Percentiles rank a stretch among this genome's conserved stretches.
These are phyloP conservation scores for Lagorchestes hirsutus DNA, from an alignment of 2,797 vertebrate genomes.

Conservation along the genomic window DNA sequence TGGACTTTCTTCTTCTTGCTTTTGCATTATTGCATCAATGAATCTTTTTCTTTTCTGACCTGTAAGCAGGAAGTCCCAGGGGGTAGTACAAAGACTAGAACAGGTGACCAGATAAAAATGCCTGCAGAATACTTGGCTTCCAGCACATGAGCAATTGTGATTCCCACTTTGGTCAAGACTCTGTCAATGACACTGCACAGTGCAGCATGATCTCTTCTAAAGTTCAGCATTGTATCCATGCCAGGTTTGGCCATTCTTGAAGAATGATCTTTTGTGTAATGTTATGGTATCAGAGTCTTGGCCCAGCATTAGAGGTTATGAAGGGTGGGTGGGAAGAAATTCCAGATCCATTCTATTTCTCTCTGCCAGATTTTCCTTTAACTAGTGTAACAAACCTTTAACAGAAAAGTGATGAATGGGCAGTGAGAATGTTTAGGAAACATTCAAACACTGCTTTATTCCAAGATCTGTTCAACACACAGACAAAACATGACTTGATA, in stretches of 20 bases:
- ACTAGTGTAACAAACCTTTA: constrained; percentile 58
- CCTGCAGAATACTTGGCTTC: background rate
- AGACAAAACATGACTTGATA: constrained; percentile 39
- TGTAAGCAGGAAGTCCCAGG: constrained; percentile 18
- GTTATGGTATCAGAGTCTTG: constrained; percentile 30
- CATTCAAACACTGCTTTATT: constrained; percentile 52
- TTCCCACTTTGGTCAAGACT: background rate
- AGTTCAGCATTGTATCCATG: constrained; percentile 4
- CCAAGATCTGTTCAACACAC: constrained; percentile 43
- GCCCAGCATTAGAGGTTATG: constrained; percentile 3
- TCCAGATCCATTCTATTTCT: constrained; percentile 43
- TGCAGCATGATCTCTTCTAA: constrained; percentile 32
- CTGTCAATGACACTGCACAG: background rate
- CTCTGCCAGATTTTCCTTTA: constrained; percentile 59
- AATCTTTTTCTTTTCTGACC: constrained; percentile 27
- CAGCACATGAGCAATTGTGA: background rate
- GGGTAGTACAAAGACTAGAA: constrained; percentile 18
- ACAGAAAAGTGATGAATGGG: constrained; percentile 60
- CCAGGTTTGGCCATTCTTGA: constrained; percentile 16
- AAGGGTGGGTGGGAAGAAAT: constrained; percentile 35
- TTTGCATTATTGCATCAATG: background rate
- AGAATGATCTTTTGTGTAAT: constrained; percentile 47
- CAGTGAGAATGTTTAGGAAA: constrained; percentile 67
- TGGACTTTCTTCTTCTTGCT: background rate
- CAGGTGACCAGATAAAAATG: background rate